Conservation (phyloP, 2,888 invertebrate species). For the Brenthis daphne region DNA sequence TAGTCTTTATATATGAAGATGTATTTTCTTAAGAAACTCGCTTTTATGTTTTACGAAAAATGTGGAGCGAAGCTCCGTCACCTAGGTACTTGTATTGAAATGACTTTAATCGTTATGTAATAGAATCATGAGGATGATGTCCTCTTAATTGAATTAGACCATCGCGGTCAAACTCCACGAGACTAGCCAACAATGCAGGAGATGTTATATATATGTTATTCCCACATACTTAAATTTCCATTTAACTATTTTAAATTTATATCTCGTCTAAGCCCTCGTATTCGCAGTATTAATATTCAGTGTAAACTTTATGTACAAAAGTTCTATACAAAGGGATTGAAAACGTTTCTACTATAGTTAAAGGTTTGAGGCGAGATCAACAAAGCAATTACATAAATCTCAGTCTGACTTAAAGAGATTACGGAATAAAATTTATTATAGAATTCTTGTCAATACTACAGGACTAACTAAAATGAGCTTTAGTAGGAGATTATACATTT, state of each 20-base stretch:
- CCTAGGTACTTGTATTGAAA: too few relatives aligned
- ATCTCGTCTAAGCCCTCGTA: too few relatives aligned
- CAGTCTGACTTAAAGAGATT: slow-evolving; percentile 35
- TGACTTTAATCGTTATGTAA: too few relatives aligned
- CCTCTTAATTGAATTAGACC: too few relatives aligned
- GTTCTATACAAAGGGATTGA: background rate
- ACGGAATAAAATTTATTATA: slow-evolving; percentile 38
- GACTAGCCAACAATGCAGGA: background rate
- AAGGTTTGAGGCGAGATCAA: slow-evolving; percentile 37
- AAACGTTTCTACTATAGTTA: slow-evolving; percentile 22
- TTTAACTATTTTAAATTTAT: too few relatives aligned
- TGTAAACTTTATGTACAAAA: background rate
- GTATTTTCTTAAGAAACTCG: too few relatives aligned
- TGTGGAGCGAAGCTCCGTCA: too few relatives aligned
- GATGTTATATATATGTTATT: too few relatives aligned
- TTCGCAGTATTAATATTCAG: background rate
- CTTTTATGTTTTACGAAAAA: too few relatives aligned
- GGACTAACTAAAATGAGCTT: slow-evolving; percentile 7
- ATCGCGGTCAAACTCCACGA: background rate
- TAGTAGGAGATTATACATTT: background rate
- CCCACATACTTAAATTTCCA: too few relatives aligned
- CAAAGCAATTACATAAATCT: slow-evolving; percentile 42
- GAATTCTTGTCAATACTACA: slow-evolving; percentile 35
- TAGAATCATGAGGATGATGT: too few relatives aligned
- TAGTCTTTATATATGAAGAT: too few relatives aligned